A percentile compares a stretch with the other conserved stretches of the same genome.
Evolutionary conservation across 2,113 vertebrate genomes (phyloP).

Genomic region (Cromileptes altivelis): DNA sequence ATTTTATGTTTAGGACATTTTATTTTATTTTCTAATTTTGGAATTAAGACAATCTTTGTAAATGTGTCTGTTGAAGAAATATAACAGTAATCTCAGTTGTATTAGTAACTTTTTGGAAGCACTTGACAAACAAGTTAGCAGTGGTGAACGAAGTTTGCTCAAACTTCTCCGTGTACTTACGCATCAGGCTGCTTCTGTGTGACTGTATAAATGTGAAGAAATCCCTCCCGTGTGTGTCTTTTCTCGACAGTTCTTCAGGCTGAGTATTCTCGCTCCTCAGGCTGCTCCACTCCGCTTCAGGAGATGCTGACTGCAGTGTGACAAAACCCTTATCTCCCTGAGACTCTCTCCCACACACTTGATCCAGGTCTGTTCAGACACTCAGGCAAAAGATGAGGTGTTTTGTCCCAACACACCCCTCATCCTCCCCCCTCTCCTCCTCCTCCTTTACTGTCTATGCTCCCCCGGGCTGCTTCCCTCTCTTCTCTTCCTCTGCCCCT

Average conservation of each 20-base stretch:
- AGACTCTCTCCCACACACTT: conserved; percentile 12
- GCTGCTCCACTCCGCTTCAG: background rate
- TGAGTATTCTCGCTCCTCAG: background rate
- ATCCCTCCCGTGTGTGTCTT: background rate
- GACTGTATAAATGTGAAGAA: background rate
- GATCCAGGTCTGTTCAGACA: conserved; percentile 62
- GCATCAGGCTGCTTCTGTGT: conserved; percentile 49
- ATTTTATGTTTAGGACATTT: background rate
- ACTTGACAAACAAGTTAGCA: background rate
- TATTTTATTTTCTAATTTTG: no score
- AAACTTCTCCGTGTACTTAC: conserved; percentile 47
- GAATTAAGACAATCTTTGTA: background rate
- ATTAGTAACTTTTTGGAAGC: no score
- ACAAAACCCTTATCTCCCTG: conserved; percentile 5
- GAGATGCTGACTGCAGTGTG: conserved; percentile 16
- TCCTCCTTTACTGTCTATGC: conserved; percentile 40
- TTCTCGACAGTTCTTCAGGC: background rate
- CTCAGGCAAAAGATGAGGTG: conserved; percentile 63
- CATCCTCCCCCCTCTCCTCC: conserved; percentile 20
- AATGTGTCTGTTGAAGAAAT: background rate
- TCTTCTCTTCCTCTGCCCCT: conserved; percentile 53
- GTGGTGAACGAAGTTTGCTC: background rate
- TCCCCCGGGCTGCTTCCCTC: conserved; percentile 32
- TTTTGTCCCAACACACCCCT: conserved; percentile 58
- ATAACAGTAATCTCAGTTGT: background rate